Conservation (phyloP, 2,797 vertebrate species). For the Lerista edwardsae region DNA sequence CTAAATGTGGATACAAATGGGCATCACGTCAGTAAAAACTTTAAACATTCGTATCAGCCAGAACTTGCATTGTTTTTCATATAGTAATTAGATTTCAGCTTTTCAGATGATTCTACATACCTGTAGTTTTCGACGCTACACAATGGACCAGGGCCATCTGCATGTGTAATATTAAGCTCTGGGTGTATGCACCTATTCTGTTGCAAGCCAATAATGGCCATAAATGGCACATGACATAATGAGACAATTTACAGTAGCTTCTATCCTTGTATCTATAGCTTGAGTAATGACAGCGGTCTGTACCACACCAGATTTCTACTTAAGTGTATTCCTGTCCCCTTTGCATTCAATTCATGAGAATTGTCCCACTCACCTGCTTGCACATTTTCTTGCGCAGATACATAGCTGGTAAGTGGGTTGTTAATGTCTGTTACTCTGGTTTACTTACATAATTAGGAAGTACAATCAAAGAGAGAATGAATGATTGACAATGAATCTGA, state of each 20-base stretch:
- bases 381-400: slow-evolving; percentile 43
- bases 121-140: no score
- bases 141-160: no score
- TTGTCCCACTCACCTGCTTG: slow-evolving; percentile 8
- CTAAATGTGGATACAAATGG: no score
- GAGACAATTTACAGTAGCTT: not conserved
- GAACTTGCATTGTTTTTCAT: no score
- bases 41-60: no score
- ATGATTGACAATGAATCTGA: not conserved
- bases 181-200: no score
- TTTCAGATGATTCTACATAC: no score
- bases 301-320: not conserved
- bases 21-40: no score
- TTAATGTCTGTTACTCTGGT: slow-evolving; percentile 5
- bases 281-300: not conserved
- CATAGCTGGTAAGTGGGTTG: slow-evolving; percentile 14
- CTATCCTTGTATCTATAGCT: not conserved
- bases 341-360: not conserved
- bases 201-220: no score
- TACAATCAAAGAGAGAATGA: slow-evolving; percentile 35
- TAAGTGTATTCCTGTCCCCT: slow-evolving; percentile 20
- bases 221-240: no score
- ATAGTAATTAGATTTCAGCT: no score
- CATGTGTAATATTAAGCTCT: no score
- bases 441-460: slow-evolving; percentile 40